Base-by-base conservation (phyloP, 2,113 vertebrate species). In the Oenanthe oenanthe region DNA sequence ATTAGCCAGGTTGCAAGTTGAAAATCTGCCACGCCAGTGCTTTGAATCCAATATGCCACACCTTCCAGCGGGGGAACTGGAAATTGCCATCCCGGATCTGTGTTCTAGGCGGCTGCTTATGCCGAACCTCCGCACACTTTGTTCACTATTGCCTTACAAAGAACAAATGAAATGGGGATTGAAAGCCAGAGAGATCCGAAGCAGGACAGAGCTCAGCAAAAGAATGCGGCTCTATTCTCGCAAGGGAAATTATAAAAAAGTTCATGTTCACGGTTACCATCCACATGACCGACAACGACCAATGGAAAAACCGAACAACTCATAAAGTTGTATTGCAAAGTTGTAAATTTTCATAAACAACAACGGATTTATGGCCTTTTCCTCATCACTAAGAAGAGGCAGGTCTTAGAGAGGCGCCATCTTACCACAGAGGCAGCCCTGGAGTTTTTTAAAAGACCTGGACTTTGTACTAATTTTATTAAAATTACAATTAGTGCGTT, bases 291-390 rank as follows among this genome's bases (percentile, higher is more conserved):
- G 80, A 96, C 98, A 88, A 97, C 93, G 97, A 98, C 99, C 99
- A 99, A 99, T 99, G 79, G 98, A 98, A 98, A 95, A 98, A 97
- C 97, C 97, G 97, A 98, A 94, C 95, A 98, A 97, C 98, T 99
- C 99, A 98, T 99, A 99, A 99, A 99, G 98, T 99, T 99, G 98
- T 98, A 99, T 98, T 98, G 99, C 98, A 98, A 98, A 98, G 99
- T 99, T 99, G 99, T 99, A 99, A 99, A 99, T 99, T 99, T 99
- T 99, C 99, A 99, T 99, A 99, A 99, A 99, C 99, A 99, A 99
- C 99, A 99, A 98, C 98, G 98, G 99, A 99, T 99, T 99, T 99
- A 99, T 99, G 99, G 98, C 98, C 98, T 98, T 98, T 98, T 98
- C 98, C 98, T 98, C 98, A 98, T 98, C 98, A 98, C 98, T 97